Conservation (phyloP, 2,113 vertebrate genomes). For the Tenrec ecaudatus region DNA sequence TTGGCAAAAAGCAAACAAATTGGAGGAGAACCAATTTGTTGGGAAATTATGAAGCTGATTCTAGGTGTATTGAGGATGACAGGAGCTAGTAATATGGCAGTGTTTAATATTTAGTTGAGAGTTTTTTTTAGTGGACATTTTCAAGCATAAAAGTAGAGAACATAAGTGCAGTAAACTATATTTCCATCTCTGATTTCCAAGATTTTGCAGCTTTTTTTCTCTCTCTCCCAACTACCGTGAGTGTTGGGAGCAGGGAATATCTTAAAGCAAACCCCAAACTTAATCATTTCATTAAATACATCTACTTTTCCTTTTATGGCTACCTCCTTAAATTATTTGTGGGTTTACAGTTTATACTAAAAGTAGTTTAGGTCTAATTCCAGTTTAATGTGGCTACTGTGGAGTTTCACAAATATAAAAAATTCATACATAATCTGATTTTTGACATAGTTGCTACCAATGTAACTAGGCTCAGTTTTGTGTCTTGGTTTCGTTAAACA, state of each 20-base stretch:
- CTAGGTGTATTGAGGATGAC: not conserved
- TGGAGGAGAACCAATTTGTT: not conserved
- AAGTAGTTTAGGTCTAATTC: not conserved
- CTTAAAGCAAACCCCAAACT: not conserved
- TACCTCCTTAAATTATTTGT: not conserved
- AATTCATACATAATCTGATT: not conserved
- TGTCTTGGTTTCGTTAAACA: not conserved
- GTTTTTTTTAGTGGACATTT: not conserved
- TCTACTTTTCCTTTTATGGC: not conserved
- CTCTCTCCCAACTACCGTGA: not conserved
- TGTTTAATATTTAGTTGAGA: conserved; percentile 22
- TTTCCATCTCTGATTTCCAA: not conserved
- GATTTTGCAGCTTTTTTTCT: not conserved
- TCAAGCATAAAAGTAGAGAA: not conserved
- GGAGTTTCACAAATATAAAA: not conserved
- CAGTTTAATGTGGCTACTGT: not conserved
- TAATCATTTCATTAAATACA: not conserved
- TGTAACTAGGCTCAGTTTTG: not conserved
- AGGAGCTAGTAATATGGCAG: not conserved
- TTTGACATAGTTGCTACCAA: not conserved
- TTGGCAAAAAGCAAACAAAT: not conserved
- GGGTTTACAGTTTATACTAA: conserved; percentile 17
- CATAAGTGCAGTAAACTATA: not conserved
- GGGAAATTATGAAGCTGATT: not conserved
- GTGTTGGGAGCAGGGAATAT: not conserved